Base-by-base conservation (phyloP, 2,797 vertebrate genomes). In the Sphaeramia orbicularis region DNA sequence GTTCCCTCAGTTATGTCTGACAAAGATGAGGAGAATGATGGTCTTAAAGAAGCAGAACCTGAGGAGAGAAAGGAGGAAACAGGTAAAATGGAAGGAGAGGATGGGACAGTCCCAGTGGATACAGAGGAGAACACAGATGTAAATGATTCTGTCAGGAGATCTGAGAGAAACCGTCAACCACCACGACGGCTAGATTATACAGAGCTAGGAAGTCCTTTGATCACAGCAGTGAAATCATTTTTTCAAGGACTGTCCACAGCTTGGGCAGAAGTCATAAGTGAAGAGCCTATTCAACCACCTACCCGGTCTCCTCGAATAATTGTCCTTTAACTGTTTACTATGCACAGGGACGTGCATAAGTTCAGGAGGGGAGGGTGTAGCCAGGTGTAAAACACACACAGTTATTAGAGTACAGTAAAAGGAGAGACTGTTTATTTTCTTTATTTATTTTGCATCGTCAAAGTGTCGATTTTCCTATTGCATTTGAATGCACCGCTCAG, bases 231-330 rank as follows among this genome's bases (percentile, higher is more conserved):
- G 13, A 36, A 59, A 21, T 47, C 38, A 18, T 18, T 62, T 8
- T 40, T 62, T 10, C 45, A 62, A 41, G 45, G 59, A 11, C 36
- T 62, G 16, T 36, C 24, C 27, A 64, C 27, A 53, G 50, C 50
- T 1, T 35, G 32, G n/a, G 8, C 12, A 0, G 30, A 35, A 2
- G 27, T 21, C 18, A 18, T 53, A 14, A 18, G 6, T 11, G 13
- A 40, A 1, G 21, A 50, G 3, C 1, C 36, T 21, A 9, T 32
- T 2, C 11, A 58, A 16, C 5, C 27, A 14, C 24, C 55, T 45
- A 27, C n/a, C 41, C 15, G 24, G 15, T 2, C 18, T 6, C 30
- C 43, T 37, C 16, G 13, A 10, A 11, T 59, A 14, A 59, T 19
- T 14, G 14, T 19, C 7, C 14, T n/a, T 48, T 12, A 21, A 51